Base-by-base conservation (phyloP, 2,113 vertebrate species). In the Etia nguti region DNA sequence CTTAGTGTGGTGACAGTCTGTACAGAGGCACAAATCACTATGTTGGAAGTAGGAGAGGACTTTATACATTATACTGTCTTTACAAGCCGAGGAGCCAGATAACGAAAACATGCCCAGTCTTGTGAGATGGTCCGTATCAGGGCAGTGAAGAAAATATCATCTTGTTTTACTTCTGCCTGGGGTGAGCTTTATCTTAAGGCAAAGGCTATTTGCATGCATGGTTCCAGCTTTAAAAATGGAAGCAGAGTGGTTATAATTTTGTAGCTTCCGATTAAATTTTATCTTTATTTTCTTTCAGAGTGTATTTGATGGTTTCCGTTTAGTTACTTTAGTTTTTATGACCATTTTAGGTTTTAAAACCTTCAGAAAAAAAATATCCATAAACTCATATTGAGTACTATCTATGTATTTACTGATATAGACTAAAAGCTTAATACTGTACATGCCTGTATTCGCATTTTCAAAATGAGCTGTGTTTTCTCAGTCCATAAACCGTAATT, bases 1-100 rank as follows among this genome's bases (percentile, higher is more conserved):
- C 60, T 87, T 89, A 79, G 80, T 85, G 85, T 79, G 65, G 9
- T 89, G 88, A 70, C 46, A 81, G 52, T 80, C 11, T 46, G 52
- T 56, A 57, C 12, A 38, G 56, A 86, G 57, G 57, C 77, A 75
- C 29, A 65, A 84, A 90, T 86, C 52, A 50, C 82, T 85, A 70
- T 31, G 46, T 77, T 77, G 46, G 73, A 77, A 82, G 34, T 31
- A 81, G 60, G 54, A 86, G 62, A 84, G 15, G 50, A 46, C 6
- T 80, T 65, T 31, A 46, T 43, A 65, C 80, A 83, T 84, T 65
- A 82, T 18, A 36, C 68, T 10, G 75, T 81, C 62, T 26, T 80
- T 65, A 75, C 10, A 18, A 50, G 29, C 57, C 1, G 7, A 54
- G 83, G 46, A 68, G 81, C n/a, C 41, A 48, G 10, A 29, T 57